A percentile compares a stretch with the other conserved stretches of the same genome.
phyloP scores from a whole-genome alignment of 2,888 invertebrate genomes.

The Trichogramma dendrolimi region DNA sequence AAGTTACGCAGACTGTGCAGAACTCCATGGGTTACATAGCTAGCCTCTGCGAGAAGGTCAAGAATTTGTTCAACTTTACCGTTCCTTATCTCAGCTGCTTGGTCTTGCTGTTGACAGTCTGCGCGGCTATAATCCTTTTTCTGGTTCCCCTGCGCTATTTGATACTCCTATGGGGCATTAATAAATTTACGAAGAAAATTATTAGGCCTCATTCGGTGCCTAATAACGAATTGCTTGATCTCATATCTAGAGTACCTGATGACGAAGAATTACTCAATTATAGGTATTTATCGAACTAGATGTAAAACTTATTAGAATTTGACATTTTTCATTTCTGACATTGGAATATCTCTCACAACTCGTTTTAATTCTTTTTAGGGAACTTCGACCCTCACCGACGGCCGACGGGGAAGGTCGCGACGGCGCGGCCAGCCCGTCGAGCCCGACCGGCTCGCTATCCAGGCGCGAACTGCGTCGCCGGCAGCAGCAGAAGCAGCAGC shows the following conservation, averaged over 20 bases:
- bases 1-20: slow-evolving; percentile 94
- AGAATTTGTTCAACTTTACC: slow-evolving; percentile 95
- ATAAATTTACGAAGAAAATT: slow-evolving; percentile 92
- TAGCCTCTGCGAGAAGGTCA: slow-evolving; percentile 87
- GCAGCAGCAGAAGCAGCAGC: slow-evolving; percentile 44
- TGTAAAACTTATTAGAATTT: slow-evolving; percentile 6
- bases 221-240: slow-evolving; percentile 94
- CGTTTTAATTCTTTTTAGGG: slow-evolving; percentile 50
- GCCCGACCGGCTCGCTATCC: slow-evolving; percentile 29
- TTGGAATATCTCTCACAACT: slow-evolving; percentile 7
- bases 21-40: slow-evolving; percentile 92
- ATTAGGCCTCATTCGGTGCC: slow-evolving; percentile 90
- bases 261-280: slow-evolving; percentile 83
- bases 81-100: slow-evolving; percentile 93
- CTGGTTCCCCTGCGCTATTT: slow-evolving; percentile 84
- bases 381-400: slow-evolving; percentile 63
- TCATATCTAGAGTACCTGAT: slow-evolving; percentile 89
- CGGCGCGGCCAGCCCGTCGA: slow-evolving; percentile 28
- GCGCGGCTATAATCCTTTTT: slow-evolving; percentile 77
- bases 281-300: slow-evolving; percentile 32
- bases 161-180: slow-evolving; percentile 89
- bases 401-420: slow-evolving; percentile 45
- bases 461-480: slow-evolving; percentile 63
- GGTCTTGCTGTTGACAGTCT: slow-evolving; percentile 73
- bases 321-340: slow-evolving; percentile 12